A percentile compares a stretch with the other conserved stretches of the same genome.
Conservation (phyloP, 2,888 invertebrate species). For the Hirtodrosophila cameraria region DNA sequence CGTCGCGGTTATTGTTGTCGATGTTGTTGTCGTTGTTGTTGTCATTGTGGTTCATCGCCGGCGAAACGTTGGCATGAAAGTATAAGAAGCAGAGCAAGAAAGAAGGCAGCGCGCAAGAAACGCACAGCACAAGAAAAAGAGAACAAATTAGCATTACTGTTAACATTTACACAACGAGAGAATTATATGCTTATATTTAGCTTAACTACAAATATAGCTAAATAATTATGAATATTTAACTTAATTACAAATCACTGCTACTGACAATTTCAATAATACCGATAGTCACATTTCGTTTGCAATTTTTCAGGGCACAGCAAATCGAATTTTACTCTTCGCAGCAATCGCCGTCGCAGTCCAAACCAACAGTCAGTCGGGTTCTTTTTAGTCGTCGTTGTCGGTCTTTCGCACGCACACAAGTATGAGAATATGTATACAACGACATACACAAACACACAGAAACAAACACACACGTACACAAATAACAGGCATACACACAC, state of each 20-base stretch:
- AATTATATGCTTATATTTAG: conserved; percentile 19
- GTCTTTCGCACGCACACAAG: conserved; percentile 62
- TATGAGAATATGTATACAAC: conserved; percentile 18
- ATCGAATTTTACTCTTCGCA: conserved; percentile 68
- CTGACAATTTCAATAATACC: conserved; percentile 41
- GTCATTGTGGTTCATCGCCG: conserved; percentile 46
- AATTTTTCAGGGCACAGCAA: conserved; percentile 65
- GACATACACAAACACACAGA: conserved; percentile 14
- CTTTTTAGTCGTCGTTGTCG: conserved; percentile 66
- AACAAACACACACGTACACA: conserved; percentile 19
- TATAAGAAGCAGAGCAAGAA: conserved; percentile 40
- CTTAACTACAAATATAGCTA: conserved; percentile 14
- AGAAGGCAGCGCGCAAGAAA: conserved; percentile 32
- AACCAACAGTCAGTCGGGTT: conserved; percentile 68
- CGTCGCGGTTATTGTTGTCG: conserved; percentile 29
- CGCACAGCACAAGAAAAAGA: no score
- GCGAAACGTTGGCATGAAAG: conserved; percentile 56
- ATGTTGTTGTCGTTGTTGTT: conserved; percentile 31
- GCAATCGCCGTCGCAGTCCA: conserved; percentile 51
- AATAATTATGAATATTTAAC: conserved; percentile 26
- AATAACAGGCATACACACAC: conserved; percentile 23
- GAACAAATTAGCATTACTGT: conserved; percentile 71
- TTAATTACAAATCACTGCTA: conserved; percentile 42
- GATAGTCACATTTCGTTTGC: conserved; percentile 60
- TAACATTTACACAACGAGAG: conserved; percentile 30